phyloP scores from a whole-genome alignment of 2,888 invertebrate species.

The Ypsolopha sequella region DNA sequence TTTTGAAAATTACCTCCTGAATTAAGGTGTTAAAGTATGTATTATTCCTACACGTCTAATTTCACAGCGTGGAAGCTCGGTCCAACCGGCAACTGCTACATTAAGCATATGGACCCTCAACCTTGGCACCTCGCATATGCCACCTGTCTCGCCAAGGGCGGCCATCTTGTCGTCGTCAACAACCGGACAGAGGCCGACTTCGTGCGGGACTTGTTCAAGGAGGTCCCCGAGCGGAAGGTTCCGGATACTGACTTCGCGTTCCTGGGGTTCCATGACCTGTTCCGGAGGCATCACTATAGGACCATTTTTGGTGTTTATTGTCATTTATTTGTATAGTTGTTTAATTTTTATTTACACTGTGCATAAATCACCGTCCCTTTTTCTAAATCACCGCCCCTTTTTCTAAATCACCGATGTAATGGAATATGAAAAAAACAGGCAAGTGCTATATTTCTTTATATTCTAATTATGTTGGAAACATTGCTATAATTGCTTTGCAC shows the following conservation, averaged over 20 bases:
- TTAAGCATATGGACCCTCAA: constrained; percentile 28
- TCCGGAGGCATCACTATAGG: constrained; percentile 27
- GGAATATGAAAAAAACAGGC: too few species aligned
- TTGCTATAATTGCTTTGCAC: too few species aligned
- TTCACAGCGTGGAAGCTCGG: constrained; percentile 27
- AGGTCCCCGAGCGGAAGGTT: constrained; percentile 18
- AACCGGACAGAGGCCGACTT: constrained; percentile 23
- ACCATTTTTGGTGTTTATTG: constrained; percentile 27
- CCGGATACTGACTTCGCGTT: constrained; percentile 28
- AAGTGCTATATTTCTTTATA: too few species aligned
- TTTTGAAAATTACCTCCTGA: not conserved
- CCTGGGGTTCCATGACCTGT: constrained; percentile 30
- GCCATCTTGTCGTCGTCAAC: constrained; percentile 27
- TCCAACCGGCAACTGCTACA: constrained; percentile 25
- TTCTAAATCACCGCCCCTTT: too few species aligned
- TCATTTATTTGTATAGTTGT: not conserved
- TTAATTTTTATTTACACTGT: too few species aligned
- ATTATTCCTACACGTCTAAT: not conserved
- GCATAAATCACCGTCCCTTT: too few species aligned
- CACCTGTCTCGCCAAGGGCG: constrained; percentile 29
- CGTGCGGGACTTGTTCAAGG: constrained; percentile 24
- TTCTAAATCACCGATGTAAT: too few species aligned
- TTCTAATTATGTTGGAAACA: too few species aligned
- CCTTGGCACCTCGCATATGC: constrained; percentile 30
- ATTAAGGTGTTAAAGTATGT: not conserved